phyloP scores from a whole-genome alignment of 2,888 invertebrate species.

The Conistra vaccinii region DNA sequence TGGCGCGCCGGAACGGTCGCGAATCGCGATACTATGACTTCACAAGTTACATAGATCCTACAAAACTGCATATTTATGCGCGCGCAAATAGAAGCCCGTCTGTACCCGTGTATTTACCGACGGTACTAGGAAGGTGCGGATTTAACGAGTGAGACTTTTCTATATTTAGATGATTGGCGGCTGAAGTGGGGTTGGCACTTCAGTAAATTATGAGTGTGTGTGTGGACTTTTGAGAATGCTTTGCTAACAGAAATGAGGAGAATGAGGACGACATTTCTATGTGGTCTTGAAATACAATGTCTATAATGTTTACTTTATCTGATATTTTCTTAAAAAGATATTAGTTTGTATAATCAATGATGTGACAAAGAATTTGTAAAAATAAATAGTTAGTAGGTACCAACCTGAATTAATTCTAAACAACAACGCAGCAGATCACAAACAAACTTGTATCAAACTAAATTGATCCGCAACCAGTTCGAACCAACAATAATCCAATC shows the following conservation, averaged over 20 bases:
- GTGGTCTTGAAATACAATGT: neutral
- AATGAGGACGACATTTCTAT: neutral
- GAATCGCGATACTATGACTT: slow-evolving; percentile 38
- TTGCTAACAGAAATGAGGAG: neutral
- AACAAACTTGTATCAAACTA: slow-evolving; percentile 23
- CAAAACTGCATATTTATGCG: slow-evolving; percentile 62
- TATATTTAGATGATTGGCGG: slow-evolving; percentile 20
- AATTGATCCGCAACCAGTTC: slow-evolving; percentile 36
- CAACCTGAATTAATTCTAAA: neutral
- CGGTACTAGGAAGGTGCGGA: slow-evolving; percentile 18
- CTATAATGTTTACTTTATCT: neutral
- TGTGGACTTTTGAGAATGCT: neutral
- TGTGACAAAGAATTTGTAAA: neutral
- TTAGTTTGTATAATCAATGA: neutral
- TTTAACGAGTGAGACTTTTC: slow-evolving; percentile 16
- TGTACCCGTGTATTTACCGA: slow-evolving; percentile 29
- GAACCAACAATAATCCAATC: slow-evolving; percentile 51
- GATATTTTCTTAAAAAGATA: neutral
- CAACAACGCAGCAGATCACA: slow-evolving; percentile 5
- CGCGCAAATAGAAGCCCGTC: slow-evolving; percentile 34
- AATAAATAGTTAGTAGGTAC: neutral
- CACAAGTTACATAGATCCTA: slow-evolving; percentile 23
- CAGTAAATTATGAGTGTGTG: neutral
- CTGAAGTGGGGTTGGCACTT: neutral
- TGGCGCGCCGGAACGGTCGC: slow-evolving; percentile 7